Evolutionary conservation across 1,140 invertebrate genomes (phyloP), one percentile per base, ranked within the genome.

Genomic region (Aphaenogaster floridana): DNA sequence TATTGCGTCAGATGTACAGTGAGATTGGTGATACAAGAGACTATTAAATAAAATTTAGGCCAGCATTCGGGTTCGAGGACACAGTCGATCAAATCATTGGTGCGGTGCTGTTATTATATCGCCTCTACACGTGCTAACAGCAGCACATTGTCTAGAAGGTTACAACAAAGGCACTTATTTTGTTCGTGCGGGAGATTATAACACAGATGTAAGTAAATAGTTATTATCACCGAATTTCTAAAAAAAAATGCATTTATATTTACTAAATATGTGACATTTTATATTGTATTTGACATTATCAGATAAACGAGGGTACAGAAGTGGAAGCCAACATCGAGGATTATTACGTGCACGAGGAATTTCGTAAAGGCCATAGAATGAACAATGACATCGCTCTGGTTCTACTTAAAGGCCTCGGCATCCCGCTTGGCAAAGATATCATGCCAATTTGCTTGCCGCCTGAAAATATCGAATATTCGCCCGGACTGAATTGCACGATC

Each of bases 321-420:
- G 96, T 96, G 59, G 97, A 97, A 87, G 96, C 96, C 1, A 96
- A 96, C 71, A 97, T 98, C 57, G 97, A 97, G 78, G 96, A 96
- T 88, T 97, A 97, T 91, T 97, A 97, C 89, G 95, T 96, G 2
- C 97, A 97, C 90, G 96, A 97, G 77, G 94, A 96, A 6, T 97
- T 97, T 92, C 96, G 97, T 13, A 96, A 97, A 88, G 96, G 96
- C 0, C 95, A 96, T 4, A 96, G 96, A 57, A 96, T 97, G 95
- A 97, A 97, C 91, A 97, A 98, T 91, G 97, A 98, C 89, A 97
- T 98, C 61, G 97, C 97, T 0, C 69, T 98, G 69, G 95, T 98
- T 5, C 96, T 97, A 86, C 93, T 98, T 7, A 97, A 97, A 93
- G 96, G 96, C 0, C 93, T 92, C 0, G 97, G 97, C 0, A 96